phyloP scores from a whole-genome alignment of 2,113 vertebrate genomes.

The Fukomys damarensis region DNA sequence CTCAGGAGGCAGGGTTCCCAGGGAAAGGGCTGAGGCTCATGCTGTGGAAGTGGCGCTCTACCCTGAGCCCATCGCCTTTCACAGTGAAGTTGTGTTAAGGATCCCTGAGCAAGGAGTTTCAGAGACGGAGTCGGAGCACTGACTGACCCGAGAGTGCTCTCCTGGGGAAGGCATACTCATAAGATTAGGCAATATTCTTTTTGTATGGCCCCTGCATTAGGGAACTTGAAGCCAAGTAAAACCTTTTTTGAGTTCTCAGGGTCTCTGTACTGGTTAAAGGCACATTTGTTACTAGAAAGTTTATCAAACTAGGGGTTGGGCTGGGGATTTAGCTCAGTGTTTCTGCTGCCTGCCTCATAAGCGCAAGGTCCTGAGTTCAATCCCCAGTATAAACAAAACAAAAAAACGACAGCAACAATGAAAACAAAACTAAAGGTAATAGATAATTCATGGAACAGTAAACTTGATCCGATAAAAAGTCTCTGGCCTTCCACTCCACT shows the following conservation, averaged over 20 bases:
- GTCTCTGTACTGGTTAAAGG: background rate
- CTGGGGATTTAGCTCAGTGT: too few relatives aligned
- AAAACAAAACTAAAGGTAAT: background rate
- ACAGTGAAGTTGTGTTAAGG: background rate
- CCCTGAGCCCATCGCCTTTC: background rate
- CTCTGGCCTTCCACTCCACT: background rate
- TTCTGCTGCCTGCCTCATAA: too few relatives aligned
- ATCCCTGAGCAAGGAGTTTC: background rate
- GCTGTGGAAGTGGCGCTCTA: background rate
- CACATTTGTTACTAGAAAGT: background rate
- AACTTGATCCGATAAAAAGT: background rate
- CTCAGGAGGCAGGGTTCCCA: background rate
- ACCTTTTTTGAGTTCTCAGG: background rate
- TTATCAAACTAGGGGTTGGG: too few relatives aligned
- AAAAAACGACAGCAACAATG: too few relatives aligned
- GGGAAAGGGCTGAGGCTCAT: background rate
- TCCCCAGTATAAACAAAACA: too few relatives aligned
- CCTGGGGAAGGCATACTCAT: background rate
- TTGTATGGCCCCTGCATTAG: background rate
- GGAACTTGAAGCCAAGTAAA: background rate
- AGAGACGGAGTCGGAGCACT: background rate
- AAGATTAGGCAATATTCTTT: background rate
- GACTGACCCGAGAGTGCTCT: background rate
- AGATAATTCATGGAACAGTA: background rate
- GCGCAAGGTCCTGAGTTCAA: too few relatives aligned